These are phyloP conservation scores for Sinosuthora webbiana DNA, from an alignment of 2,113 vertebrate genomes.

Conservation along the genomic window DNA sequence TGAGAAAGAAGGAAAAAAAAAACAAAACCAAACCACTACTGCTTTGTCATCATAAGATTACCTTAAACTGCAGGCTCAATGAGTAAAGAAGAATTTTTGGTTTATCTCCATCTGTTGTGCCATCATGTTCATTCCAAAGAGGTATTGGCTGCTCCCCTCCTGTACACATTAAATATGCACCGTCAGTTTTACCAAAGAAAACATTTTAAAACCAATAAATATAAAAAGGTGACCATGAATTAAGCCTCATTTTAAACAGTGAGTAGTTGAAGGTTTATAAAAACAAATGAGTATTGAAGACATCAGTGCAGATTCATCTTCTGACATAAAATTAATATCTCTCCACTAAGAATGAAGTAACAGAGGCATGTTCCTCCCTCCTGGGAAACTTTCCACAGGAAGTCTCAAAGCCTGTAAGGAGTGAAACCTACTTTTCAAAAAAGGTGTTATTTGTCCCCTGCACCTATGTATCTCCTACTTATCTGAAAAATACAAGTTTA, in stretches of 20 bases:
- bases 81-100: conserved; percentile 97
- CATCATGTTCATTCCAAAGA: conserved; percentile 97
- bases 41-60: conserved; percentile 24
- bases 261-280: neutral
- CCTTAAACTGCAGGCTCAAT: conserved; percentile 94
- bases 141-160: conserved; percentile 98
- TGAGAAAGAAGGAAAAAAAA: neutral
- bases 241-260: neutral
- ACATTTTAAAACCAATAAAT: neutral
- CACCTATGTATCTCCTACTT: neutral
- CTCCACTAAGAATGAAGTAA: neutral
- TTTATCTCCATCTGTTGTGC: conserved; percentile 92
- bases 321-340: neutral
- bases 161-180: conserved; percentile 43
- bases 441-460: neutral
- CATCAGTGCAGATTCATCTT: neutral
- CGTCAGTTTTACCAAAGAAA: neutral
- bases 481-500: neutral
- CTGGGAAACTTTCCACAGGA: neutral
- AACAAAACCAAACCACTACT: neutral
- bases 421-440: neutral
- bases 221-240: neutral
- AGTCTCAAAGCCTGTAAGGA: neutral
- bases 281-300: neutral
- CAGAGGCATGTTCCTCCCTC: neutral